Conservation (phyloP, 2,113 vertebrate species). For the Eidolon helvum region DNA sequence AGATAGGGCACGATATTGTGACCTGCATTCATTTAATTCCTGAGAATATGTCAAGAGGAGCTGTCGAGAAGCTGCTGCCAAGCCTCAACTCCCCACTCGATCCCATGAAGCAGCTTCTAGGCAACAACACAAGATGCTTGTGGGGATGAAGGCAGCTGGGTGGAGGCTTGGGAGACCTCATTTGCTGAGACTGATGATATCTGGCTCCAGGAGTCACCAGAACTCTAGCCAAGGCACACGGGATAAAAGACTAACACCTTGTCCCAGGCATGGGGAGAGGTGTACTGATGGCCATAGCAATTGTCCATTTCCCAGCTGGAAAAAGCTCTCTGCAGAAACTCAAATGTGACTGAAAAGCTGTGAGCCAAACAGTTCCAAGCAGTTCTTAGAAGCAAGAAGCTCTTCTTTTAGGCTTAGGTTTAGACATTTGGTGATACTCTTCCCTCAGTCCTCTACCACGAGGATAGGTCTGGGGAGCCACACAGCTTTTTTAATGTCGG, state of each 20-base stretch:
- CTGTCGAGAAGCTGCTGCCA: neutral
- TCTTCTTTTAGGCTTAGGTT: conserved; percentile 1
- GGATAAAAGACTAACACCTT: neutral
- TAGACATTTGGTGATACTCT: neutral
- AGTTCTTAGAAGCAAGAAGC: neutral
- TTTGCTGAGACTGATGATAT: neutral
- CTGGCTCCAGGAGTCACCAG: neutral
- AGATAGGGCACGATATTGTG: neutral
- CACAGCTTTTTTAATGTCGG: neutral
- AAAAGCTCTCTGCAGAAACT: conserved; percentile 29
- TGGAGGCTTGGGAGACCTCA: neutral
- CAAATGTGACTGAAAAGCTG: neutral
- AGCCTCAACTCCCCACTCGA: neutral
- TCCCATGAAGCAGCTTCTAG: neutral
- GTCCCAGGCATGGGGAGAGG: neutral
- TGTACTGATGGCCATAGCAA: neutral
- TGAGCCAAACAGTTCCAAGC: neutral
- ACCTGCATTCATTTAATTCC: neutral
- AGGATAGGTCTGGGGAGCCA: neutral
- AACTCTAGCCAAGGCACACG: neutral
- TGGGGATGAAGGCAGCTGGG: neutral
- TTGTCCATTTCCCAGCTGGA: neutral
- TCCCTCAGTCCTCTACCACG: neutral
- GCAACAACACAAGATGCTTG: neutral
- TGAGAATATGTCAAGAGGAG: neutral